phyloP scores from a whole-genome alignment of 2,888 invertebrate genomes.

The Diplazon laetatorius region DNA sequence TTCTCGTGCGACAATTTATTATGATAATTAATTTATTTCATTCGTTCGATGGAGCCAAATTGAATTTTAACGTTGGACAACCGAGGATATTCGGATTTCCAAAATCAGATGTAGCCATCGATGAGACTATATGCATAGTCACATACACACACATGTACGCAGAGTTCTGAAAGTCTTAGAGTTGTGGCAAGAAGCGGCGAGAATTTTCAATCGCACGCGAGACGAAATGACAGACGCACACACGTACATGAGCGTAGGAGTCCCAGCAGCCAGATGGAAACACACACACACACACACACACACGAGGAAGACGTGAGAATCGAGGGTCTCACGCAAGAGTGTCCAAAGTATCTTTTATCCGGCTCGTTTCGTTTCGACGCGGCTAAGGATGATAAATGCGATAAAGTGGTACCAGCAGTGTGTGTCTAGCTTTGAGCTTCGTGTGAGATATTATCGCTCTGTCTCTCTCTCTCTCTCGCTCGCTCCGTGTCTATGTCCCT shows the following conservation, averaged over 20 bases:
- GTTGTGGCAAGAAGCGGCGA: constrained; percentile 48
- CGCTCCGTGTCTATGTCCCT: no score
- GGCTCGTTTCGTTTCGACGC: constrained; percentile 61
- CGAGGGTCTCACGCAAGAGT: constrained; percentile 45
- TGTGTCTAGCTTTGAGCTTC: constrained; percentile 45
- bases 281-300: no score
- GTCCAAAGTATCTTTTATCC: constrained; percentile 16
- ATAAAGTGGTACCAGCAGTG: constrained; percentile 67
- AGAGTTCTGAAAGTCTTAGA: constrained; percentile 11
- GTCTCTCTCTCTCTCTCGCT: constrained; percentile 36
- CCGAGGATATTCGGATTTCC: constrained; percentile 19
- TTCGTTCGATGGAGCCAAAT: constrained; percentile 47
- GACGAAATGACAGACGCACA: constrained; percentile 1
- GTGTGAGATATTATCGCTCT: constrained; percentile 9
- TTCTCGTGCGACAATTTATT: background rate
- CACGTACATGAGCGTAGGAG: constrained; percentile 64
- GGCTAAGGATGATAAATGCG: constrained; percentile 69
- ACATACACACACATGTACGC: no score
- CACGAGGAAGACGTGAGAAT: constrained; percentile 37
- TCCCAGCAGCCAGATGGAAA: constrained; percentile 50
- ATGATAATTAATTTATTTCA: constrained; percentile 56
- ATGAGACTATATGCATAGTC: no score
- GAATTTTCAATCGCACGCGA: constrained; percentile 54
- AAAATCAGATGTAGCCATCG: constrained; percentile 19
- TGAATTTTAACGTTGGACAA: constrained; percentile 40